phyloP scores from a whole-genome alignment of 2,113 vertebrate genomes.

The Brachypodius melanocephalos region DNA sequence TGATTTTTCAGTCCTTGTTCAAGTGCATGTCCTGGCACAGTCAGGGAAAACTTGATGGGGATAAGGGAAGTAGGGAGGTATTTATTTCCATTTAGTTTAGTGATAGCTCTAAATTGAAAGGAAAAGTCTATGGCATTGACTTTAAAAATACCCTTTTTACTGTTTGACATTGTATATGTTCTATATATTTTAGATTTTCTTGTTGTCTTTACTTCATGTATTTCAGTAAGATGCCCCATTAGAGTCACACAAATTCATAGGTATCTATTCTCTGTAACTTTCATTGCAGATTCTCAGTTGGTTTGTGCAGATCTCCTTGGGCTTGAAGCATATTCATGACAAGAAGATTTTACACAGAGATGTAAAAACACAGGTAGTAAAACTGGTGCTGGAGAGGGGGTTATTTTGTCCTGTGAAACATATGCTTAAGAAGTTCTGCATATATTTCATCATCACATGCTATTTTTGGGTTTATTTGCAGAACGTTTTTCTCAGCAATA shows the following conservation, averaged over 20 bases:
- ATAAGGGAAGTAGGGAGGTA: not conserved
- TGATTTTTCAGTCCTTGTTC: not conserved
- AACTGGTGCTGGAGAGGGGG: not conserved
- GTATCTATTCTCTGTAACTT: not conserved
- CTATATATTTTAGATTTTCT: not conserved
- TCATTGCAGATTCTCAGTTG: conserved; percentile 82
- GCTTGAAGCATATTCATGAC: conserved; percentile 92
- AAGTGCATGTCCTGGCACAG: not conserved
- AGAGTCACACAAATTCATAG: not conserved
- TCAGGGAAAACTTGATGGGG: not conserved
- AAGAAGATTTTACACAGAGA: conserved; percentile 91
- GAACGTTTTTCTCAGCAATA: conserved; percentile 90
- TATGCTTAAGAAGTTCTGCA: not conserved
- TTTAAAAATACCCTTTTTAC: not conserved
- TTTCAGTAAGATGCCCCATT: not conserved
- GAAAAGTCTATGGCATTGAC: not conserved
- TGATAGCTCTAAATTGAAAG: not conserved
- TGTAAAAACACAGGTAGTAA: conserved; percentile 88
- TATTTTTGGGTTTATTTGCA: conserved; percentile 55
- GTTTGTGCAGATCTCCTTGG: conserved; percentile 94
- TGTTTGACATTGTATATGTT: not conserved
- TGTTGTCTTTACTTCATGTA: not conserved
- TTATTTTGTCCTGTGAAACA: not conserved
- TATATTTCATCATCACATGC: not conserved
- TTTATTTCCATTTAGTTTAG: not conserved